Base-by-base conservation (phyloP, 2,113 vertebrate species). In the Limnothrissa miodon region DNA sequence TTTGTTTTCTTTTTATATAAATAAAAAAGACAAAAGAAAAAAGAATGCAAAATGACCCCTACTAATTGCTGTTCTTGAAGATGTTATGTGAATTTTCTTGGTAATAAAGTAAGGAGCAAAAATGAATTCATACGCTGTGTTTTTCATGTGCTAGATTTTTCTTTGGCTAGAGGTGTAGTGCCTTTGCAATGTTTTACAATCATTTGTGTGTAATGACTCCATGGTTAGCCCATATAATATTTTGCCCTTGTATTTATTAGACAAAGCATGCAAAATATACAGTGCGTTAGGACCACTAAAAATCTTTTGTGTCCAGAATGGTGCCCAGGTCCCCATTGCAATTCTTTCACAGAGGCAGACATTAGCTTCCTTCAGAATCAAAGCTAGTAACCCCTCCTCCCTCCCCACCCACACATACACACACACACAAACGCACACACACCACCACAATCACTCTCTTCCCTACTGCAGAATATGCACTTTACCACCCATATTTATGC, bases 91-190 rank as follows among this genome's bases (percentile, higher is more conserved):
- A 44, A 51, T 90, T 90, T 79, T 39, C 89, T 93, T 90, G 87
- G 90, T 93, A 96, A 95, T 95, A 95, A 95, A 96, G 87, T 79
- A 87, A 88, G 87, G 92, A 89, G 29, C 19, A 74, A 74, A 74
- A 74, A 33, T 36, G 1, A 0, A 0, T 2, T 66, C 17, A 92
- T 8, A n/a, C n/a, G 48, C 17, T 51, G n/a, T 45, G 11, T 59
- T 82, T 15, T 79, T 81, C 39, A 15, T 4, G 29, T 81, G 36
- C 19, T 36, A 44, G n/a, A 7, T 74, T 21, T 79, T n/a, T n/a
- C 11, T 39, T 36, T 81, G 29, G 29, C 15, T 5, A 11, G 33
- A 33, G 17, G 11, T 74, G 4, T 4, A 36, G 51, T 4, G 46
- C 15, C 10, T 15, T 42, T 42, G 42, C 42, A 15, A 15, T 23